Evolutionary conservation across 1,140 invertebrate genomes (phyloP).

Genomic region (Drosophila paulistorum): DNA sequence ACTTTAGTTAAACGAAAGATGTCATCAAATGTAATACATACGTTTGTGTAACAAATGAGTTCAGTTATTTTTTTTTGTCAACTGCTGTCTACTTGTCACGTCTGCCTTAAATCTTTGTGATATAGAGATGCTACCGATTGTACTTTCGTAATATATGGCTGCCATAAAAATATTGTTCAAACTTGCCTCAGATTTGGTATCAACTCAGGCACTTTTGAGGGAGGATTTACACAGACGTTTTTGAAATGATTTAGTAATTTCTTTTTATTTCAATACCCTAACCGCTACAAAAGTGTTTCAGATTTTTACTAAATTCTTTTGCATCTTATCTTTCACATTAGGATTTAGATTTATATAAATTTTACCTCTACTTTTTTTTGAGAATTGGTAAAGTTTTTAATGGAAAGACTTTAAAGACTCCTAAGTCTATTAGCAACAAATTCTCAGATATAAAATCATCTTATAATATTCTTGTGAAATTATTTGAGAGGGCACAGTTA

Average conservation of each 20-base stretch:
- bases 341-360: too few species aligned
- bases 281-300: too few species aligned
- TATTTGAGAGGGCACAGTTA: too few species aligned
- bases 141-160: not conserved
- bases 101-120: not conserved
- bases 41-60: not conserved
- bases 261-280: too few species aligned
- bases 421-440: too few species aligned
- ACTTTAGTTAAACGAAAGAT: not conserved
- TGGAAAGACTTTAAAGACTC: too few species aligned
- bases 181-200: not conserved
- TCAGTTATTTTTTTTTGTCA: not conserved
- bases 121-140: slow-evolving; percentile 4
- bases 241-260: not conserved
- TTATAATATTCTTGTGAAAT: too few species aligned
- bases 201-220: not conserved
- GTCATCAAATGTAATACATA: not conserved
- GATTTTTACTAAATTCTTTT: too few species aligned
- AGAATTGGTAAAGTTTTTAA: too few species aligned
- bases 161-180: not conserved
- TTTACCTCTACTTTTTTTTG: too few species aligned
- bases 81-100: not conserved
- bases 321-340: too few species aligned
- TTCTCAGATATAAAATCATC: too few species aligned
- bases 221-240: not conserved